Conservation (phyloP, 1,140 invertebrate genomes). For the Pteromalus puparum region DNA sequence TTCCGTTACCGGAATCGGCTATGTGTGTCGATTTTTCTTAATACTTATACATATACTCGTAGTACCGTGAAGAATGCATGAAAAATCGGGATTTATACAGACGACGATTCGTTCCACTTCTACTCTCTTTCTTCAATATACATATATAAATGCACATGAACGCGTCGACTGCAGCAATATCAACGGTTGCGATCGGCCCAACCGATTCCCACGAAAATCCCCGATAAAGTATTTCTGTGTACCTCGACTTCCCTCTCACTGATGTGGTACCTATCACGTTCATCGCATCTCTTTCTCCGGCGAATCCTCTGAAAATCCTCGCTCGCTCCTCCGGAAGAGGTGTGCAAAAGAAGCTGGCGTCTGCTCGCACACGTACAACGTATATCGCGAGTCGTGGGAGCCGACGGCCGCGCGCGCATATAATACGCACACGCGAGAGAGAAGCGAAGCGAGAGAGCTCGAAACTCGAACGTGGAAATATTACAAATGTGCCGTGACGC, state of each 20-base stretch:
- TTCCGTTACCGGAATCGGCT: no score
- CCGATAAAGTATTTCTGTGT: background rate
- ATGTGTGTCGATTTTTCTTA: no score
- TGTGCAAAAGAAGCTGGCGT: slow-evolving; percentile 5
- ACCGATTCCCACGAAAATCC: background rate
- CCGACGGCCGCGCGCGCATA: background rate
- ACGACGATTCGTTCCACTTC: no score
- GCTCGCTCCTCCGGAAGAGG: background rate
- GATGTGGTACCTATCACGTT: background rate
- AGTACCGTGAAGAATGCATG: no score
- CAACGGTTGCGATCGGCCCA: background rate
- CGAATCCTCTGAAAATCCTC: background rate
- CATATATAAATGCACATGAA: no score
- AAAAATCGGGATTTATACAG: no score
- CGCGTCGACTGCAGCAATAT: background rate
- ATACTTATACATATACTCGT: no score
- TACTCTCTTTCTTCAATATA: no score
- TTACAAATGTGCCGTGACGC: slow-evolving; percentile 74
- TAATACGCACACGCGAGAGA: slow-evolving; percentile 24
- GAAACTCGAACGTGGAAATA: slow-evolving; percentile 73
- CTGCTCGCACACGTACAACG: background rate
- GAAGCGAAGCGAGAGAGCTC: slow-evolving; percentile 57
- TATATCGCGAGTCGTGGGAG: slow-evolving; percentile 33
- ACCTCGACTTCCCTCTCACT: background rate
- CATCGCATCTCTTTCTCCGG: background rate